phyloP scores from a whole-genome alignment of 2,888 invertebrate genomes.

The Odontocerum albicorne region DNA sequence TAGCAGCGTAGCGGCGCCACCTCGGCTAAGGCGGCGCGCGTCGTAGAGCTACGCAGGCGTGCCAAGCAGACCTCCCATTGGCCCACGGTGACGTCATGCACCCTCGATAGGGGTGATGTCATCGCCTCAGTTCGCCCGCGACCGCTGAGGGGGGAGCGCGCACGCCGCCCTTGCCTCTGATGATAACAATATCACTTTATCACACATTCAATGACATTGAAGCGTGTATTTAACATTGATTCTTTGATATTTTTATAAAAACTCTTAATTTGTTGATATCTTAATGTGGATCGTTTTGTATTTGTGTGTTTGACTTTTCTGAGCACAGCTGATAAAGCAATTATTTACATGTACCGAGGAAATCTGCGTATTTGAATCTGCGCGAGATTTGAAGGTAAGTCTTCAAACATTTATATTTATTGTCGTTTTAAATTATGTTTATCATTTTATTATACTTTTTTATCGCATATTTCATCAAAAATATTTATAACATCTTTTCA shows the following conservation, averaged over 20 bases:
- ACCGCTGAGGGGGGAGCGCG: conserved; percentile 24
- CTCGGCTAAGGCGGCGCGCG: conserved; percentile 14
- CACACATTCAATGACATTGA: not conserved
- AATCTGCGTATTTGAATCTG: not conserved
- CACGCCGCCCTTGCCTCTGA: conserved; percentile 1
- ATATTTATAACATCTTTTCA: too few species aligned
- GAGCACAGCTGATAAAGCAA: not conserved
- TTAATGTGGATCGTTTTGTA: not conserved
- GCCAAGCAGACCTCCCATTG: conserved; percentile 25
- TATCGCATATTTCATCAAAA: too few species aligned
- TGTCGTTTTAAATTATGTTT: too few species aligned
- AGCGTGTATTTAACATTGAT: not conserved
- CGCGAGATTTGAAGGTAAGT: too few species aligned
- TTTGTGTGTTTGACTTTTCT: not conserved
- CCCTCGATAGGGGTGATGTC: conserved; percentile 30
- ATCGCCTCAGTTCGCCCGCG: conserved; percentile 32
- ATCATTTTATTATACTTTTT: too few species aligned
- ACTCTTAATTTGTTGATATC: not conserved
- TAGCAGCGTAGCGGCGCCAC: conserved; percentile 19
- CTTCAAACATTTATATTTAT: too few species aligned
- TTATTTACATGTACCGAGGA: not conserved
- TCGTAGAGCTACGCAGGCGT: conserved; percentile 16
- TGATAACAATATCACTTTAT: conserved; percentile 2
- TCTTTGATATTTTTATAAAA: not conserved
- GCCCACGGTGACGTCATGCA: conserved; percentile 33